phyloP scores from a whole-genome alignment of 2,797 vertebrate species.

The Leptodactylus fallax region DNA sequence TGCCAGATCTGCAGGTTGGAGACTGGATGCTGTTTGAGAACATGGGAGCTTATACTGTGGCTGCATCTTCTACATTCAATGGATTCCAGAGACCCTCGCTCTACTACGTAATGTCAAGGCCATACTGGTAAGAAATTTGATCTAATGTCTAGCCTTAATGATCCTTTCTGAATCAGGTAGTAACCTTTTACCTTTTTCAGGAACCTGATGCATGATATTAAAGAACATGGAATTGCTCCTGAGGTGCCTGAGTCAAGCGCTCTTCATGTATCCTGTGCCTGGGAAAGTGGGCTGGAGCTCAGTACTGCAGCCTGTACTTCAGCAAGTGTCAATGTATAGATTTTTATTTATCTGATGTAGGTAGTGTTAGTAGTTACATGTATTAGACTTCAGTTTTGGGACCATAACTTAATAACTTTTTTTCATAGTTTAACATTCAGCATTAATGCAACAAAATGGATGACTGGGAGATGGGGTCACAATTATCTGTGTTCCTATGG shows the following conservation, averaged over 20 bases:
- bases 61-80: constrained; percentile 93
- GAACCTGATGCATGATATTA: constrained; percentile 89
- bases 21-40: constrained; percentile 98
- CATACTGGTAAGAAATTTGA: constrained; percentile 83
- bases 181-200: constrained; percentile 70
- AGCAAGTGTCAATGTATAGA: constrained; percentile 82
- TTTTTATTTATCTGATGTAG: constrained; percentile 15
- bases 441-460: constrained; percentile 76
- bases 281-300: constrained; percentile 86
- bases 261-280: constrained; percentile 85
- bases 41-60: constrained; percentile 97
- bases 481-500: constrained; percentile 94
- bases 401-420: constrained; percentile 78
- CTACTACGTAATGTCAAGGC: constrained; percentile 89
- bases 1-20: constrained; percentile 92
- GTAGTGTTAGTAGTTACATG: not conserved
- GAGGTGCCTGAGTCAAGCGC: constrained; percentile 79
- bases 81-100: constrained; percentile 95
- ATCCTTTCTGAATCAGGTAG: not conserved
- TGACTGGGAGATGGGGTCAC: constrained; percentile 88
- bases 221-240: constrained; percentile 76
- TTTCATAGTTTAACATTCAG: constrained; percentile 68
- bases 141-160: too few relatives aligned
- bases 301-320: constrained; percentile 80
- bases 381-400: constrained; percentile 70